phyloP scores from a whole-genome alignment of 2,797 vertebrate genomes.

The Tokudaia muenninki region DNA sequence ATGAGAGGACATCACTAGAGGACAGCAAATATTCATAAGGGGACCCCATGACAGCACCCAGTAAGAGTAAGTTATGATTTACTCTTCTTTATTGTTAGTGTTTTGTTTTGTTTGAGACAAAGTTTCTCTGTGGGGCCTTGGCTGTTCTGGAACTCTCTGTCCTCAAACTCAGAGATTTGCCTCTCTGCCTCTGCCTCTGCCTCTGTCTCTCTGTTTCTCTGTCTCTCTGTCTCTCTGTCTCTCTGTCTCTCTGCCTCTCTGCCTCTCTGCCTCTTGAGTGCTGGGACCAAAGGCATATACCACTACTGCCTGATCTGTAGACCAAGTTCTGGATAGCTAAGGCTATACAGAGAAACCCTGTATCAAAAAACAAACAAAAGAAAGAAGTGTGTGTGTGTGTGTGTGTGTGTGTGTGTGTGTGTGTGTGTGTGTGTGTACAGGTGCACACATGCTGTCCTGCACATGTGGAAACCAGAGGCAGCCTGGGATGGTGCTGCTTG shows the following conservation, averaged over 20 bases:
- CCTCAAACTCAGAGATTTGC: background rate
- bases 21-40: background rate
- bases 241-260: background rate
- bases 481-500: no score
- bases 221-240: no score
- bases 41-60: background rate
- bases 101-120: background rate
- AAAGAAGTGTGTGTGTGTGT: no score
- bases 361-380: no score
- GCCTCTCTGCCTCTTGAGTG: background rate
- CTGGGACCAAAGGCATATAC: background rate
- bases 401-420: no score
- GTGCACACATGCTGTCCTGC: no score
- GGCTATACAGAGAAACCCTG: no score
- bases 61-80: constrained; percentile 1
- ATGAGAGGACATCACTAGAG: background rate
- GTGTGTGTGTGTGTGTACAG: no score
- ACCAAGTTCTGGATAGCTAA: background rate
- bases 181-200: background rate
- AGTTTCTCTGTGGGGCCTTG: background rate
- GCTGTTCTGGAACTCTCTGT: background rate
- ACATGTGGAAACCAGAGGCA: no score
- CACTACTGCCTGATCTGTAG: background rate
- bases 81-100: background rate
- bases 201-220: no score